phyloP scores from a whole-genome alignment of 2,797 vertebrate genomes.

The Meriones psammophilus region DNA sequence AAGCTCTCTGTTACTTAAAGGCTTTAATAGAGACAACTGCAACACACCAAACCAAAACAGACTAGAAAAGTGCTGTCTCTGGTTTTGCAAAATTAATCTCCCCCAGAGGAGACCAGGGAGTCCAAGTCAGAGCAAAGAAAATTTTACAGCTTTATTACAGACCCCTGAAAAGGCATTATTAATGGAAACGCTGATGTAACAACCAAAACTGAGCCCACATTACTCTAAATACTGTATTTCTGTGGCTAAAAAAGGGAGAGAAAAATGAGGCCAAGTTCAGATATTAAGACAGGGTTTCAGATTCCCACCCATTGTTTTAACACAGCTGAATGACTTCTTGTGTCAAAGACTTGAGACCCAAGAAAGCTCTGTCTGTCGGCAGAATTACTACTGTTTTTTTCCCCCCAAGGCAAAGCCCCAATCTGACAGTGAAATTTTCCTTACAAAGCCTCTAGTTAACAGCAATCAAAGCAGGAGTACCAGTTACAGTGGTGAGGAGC shows the following conservation, averaged over 20 bases:
- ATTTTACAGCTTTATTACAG: constrained; percentile 42
- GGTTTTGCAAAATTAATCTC: constrained; percentile 65
- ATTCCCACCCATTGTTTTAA: constrained; percentile 68
- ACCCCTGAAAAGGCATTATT: constrained; percentile 65
- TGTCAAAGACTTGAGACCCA: constrained; percentile 65
- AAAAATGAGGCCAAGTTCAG: constrained; percentile 64
- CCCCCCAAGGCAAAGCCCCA: constrained; percentile 85
- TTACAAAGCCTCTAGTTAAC: constrained; percentile 86
- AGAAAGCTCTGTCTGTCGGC: constrained; percentile 44
- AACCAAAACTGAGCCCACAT: not conserved
- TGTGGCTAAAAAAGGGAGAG: constrained; percentile 52
- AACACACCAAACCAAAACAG: constrained; percentile 55
- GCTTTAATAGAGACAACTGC: constrained; percentile 2
- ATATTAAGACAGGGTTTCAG: constrained; percentile 63
- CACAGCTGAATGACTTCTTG: constrained; percentile 55
- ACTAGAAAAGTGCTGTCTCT: not conserved
- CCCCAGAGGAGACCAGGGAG: constrained; percentile 15
- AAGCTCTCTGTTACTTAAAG: constrained; percentile 35
- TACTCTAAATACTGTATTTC: constrained; percentile 59
- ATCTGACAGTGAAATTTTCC: constrained; percentile 87
- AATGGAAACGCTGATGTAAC: constrained; percentile 72
- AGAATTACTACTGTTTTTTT: constrained; percentile 70
- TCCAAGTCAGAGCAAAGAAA: constrained; percentile 38
- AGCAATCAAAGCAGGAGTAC: constrained; percentile 84
- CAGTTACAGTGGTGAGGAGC: constrained; percentile 53